Conservation (phyloP, 2,888 invertebrate genomes). For the Busseola fusca region DNA sequence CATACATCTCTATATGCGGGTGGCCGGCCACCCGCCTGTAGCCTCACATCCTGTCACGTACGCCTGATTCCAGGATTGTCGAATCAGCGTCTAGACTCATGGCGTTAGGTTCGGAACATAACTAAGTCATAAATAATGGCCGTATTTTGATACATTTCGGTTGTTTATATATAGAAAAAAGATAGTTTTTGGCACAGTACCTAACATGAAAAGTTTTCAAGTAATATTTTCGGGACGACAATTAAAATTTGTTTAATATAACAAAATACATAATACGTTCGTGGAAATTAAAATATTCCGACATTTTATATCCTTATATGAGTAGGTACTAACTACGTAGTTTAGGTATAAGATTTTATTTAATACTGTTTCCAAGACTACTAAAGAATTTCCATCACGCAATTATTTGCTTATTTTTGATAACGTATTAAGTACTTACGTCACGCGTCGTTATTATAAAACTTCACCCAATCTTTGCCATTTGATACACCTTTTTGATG, state of each 20-base stretch:
- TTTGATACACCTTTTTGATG: constrained; percentile 1
- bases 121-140: constrained; percentile 8
- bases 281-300: not conserved
- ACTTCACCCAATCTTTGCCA: not conserved
- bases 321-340: too few relatives aligned
- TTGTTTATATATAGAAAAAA: constrained; percentile 20
- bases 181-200: not conserved
- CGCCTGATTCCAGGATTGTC: too few relatives aligned
- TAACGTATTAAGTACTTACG: not conserved
- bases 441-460: not conserved
- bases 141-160: constrained; percentile 6
- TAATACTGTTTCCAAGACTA: not conserved
- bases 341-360: not conserved
- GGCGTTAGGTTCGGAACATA: too few relatives aligned
- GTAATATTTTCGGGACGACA: not conserved
- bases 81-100: too few relatives aligned
- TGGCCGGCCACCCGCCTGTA: too few relatives aligned
- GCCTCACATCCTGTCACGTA: too few relatives aligned
- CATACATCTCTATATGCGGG: too few relatives aligned
- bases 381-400: not conserved
- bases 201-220: constrained; percentile 11
- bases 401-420: not conserved
- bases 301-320: not conserved
- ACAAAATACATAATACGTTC: not conserved
- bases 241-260: constrained; percentile 13